Percentiles rank a stretch among this genome's conserved stretches.
Evolutionary conservation across 92 coral and sea anemone species (phyloP).

Genomic region (Anthopleura xanthogrammica): DNA sequence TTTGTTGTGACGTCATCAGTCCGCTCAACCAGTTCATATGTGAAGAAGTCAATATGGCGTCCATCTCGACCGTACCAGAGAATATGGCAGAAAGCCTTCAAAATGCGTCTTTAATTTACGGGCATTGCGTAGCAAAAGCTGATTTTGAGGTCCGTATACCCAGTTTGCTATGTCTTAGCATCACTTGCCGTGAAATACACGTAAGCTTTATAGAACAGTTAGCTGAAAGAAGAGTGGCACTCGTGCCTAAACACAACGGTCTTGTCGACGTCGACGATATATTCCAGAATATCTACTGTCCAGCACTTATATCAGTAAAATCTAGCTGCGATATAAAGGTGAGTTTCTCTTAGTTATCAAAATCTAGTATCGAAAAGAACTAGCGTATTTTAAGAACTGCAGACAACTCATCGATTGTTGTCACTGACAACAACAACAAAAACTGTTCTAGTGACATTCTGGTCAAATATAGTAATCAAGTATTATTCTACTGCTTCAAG

Average conservation of each 20-base stretch:
- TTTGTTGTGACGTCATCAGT: too few relatives aligned
- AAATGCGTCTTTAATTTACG: too few relatives aligned
- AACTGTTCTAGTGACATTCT: not conserved
- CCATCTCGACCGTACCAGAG: too few relatives aligned
- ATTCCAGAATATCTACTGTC: slow-evolving; percentile 23
- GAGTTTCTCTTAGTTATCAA: not conserved
- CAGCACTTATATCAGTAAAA: slow-evolving; percentile 30
- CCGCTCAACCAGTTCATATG: too few relatives aligned
- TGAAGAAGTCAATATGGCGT: too few relatives aligned
- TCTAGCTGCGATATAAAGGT: slow-evolving; percentile 51
- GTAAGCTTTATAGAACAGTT: slow-evolving; percentile 32
- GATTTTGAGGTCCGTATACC: not conserved
- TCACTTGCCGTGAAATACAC: slow-evolving; percentile 50
- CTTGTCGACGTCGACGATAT: slow-evolving; percentile 2
- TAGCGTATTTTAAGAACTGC: not conserved
- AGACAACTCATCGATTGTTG: too few relatives aligned
- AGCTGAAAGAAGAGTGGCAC: slow-evolving; percentile 30
- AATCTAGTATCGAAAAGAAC: not conserved
- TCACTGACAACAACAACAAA: not conserved
- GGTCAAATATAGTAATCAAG: too few relatives aligned
- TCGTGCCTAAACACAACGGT: slow-evolving; percentile 32
- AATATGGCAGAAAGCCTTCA: too few relatives aligned
- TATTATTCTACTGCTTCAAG: not conserved
- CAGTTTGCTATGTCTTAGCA: slow-evolving; percentile 23
- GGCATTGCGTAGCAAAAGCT: slow-evolving; percentile 27